Percentiles rank a stretch among this genome's conserved stretches.
Conservation (phyloP, 1,140 invertebrate genomes). For the Drosophila seguyi region DNA sequence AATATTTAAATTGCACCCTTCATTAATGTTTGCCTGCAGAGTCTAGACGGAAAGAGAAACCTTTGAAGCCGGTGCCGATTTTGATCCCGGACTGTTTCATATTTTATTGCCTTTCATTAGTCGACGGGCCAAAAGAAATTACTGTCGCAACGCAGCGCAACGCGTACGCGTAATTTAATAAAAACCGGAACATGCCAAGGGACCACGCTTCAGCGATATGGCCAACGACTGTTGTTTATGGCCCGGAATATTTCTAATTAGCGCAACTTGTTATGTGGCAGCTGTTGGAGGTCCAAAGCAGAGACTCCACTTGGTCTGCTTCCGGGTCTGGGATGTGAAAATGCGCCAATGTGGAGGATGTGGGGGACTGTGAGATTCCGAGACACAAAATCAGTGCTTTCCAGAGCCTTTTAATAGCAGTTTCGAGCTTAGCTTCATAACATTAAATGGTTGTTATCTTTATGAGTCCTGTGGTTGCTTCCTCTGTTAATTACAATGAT, state of each 20-base stretch:
- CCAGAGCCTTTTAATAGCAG: conserved; percentile 12
- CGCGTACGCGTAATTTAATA: conserved; percentile 71
- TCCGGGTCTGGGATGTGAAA: background rate
- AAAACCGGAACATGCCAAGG: conserved; percentile 39
- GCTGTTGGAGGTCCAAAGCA: conserved; percentile 37
- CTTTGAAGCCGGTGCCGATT: conserved; percentile 14
- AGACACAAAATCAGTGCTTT: conserved; percentile 19
- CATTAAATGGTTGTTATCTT: conserved; percentile 33
- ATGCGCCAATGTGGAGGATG: background rate
- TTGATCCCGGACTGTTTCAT: conserved; percentile 41
- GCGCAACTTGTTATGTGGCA: conserved; percentile 55
- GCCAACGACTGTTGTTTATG: conserved; percentile 78
- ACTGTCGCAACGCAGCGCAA: conserved; percentile 40
- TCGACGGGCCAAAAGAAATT: conserved; percentile 45
- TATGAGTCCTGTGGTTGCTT: conserved; percentile 37
- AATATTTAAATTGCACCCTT: background rate
- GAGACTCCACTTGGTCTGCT: conserved; percentile 5
- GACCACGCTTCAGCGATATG: conserved; percentile 10
- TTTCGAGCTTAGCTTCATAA: conserved; percentile 22
- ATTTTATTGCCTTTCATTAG: conserved; percentile 65
- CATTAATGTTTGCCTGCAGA: conserved; percentile 3
- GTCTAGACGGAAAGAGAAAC: background rate
- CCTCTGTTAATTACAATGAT: conserved; percentile 57
- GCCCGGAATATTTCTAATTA: conserved; percentile 76
- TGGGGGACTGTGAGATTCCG: background rate